phyloP scores from a whole-genome alignment of 2,797 vertebrate genomes.

The Darevskia nairensis region DNA sequence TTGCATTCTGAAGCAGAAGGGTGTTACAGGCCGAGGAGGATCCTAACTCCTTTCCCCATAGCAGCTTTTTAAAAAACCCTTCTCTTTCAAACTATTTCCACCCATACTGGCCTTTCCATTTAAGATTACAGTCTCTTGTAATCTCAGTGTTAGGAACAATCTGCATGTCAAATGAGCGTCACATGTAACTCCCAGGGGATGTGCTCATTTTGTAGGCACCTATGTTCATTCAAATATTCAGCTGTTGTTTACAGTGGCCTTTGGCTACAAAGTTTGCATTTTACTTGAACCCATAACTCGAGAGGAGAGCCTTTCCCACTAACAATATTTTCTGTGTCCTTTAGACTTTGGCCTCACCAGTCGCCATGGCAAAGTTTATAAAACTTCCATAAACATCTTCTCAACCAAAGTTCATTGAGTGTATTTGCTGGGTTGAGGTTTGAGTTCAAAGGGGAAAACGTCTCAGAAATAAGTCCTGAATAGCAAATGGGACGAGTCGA shows the following conservation, averaged over 20 bases:
- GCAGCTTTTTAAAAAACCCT: too few species aligned
- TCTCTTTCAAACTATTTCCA: too few species aligned
- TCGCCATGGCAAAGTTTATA: neutral
- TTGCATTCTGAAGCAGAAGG: neutral
- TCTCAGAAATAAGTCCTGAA: neutral
- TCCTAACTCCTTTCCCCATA: neutral
- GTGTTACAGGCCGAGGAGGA: neutral
- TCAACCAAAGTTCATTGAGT: neutral
- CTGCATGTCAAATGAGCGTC: neutral
- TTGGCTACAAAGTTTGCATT: neutral
- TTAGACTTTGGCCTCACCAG: neutral
- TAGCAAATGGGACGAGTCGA: neutral
- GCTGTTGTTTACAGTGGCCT: slow-evolving; percentile 13
- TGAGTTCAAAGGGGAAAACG: slow-evolving; percentile 33
- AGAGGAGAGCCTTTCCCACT: neutral
- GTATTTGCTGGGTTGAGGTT: slow-evolving; percentile 12
- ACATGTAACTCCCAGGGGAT: neutral
- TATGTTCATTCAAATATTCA: neutral
- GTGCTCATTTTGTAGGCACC: neutral
- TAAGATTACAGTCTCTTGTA: neutral
- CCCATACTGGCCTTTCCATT: neutral
- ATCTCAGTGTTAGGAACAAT: neutral
- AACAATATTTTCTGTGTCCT: neutral
- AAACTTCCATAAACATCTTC: slow-evolving; percentile 6
- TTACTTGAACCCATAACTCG: slow-evolving; percentile 3